Evolutionary conservation across 1,140 invertebrate species (phyloP).

Genomic region (Ostrea edulis): DNA sequence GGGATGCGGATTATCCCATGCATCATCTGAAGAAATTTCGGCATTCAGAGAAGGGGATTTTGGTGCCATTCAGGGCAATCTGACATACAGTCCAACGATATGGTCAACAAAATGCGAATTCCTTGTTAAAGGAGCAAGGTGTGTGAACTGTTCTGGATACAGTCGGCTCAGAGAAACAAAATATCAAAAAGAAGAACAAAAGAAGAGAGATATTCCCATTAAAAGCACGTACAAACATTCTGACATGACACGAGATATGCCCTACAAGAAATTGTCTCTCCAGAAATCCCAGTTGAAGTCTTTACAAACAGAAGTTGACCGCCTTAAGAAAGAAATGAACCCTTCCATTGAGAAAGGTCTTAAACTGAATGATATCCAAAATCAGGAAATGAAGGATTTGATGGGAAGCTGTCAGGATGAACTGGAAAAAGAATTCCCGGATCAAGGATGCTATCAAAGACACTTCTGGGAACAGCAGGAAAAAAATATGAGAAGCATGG

Average conservation of each 20-base stretch:
- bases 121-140: constrained; percentile 15
- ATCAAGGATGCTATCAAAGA: constrained; percentile 41
- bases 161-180: constrained; percentile 5
- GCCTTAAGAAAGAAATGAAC: constrained; percentile 23
- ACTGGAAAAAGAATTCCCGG: constrained; percentile 36
- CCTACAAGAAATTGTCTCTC: neutral
- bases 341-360: constrained; percentile 42
- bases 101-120: constrained; percentile 8
- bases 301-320: constrained; percentile 20
- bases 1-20: neutral
- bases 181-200: constrained; percentile 9
- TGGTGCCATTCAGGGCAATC: constrained; percentile 27
- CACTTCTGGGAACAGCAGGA: constrained; percentile 38
- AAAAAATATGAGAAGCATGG: neutral
- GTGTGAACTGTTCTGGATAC: neutral
- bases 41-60: constrained; percentile 42
- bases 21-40: neutral
- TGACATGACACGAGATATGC: constrained; percentile 21
- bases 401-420: constrained; percentile 42
- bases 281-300: constrained; percentile 22
- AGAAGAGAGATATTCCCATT: neutral
- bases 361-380: neutral
- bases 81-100: constrained; percentile 35
- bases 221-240: constrained; percentile 4
- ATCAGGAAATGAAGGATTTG: constrained; percentile 22